phyloP scores from a whole-genome alignment of 2,797 vertebrate species.

The Spatula versicolor region DNA sequence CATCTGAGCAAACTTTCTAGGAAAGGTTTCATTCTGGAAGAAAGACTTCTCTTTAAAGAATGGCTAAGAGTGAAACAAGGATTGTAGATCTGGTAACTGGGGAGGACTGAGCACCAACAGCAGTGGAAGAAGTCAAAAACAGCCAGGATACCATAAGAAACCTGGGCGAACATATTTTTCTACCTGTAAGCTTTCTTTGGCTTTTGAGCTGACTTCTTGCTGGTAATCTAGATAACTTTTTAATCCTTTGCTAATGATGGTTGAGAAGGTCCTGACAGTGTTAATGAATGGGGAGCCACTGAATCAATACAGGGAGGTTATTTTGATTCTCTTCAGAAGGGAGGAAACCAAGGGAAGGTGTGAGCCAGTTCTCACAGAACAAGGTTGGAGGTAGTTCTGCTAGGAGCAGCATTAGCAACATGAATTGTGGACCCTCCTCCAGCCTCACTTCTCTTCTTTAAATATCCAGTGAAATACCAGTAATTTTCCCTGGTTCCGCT shows the following conservation, averaged over 20 bases:
- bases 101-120: neutral
- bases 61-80: rapidly evolving
- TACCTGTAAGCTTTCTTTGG: neutral
- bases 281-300: neutral
- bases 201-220: neutral
- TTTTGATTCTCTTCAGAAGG: neutral
- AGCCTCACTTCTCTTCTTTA: neutral
- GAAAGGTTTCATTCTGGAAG: neutral
- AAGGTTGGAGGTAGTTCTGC: neutral
- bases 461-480: neutral
- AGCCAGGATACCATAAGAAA: neutral
- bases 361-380: neutral
- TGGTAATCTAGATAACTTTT: neutral
- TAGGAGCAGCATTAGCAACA: neutral
- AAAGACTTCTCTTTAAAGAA: neutral
- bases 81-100: neutral
- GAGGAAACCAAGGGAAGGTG: neutral
- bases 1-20: neutral
- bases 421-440: neutral
- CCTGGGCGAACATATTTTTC: neutral
- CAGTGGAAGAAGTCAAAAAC: neutral
- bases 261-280: neutral
- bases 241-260: neutral
- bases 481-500: rapidly evolving
- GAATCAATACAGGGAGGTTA: neutral